A percentile compares a stretch with the other conserved stretches of the same genome.
These are phyloP conservation scores for Formica exsecta DNA, from an alignment of 1,140 invertebrate genomes.

Conservation along the genomic window DNA sequence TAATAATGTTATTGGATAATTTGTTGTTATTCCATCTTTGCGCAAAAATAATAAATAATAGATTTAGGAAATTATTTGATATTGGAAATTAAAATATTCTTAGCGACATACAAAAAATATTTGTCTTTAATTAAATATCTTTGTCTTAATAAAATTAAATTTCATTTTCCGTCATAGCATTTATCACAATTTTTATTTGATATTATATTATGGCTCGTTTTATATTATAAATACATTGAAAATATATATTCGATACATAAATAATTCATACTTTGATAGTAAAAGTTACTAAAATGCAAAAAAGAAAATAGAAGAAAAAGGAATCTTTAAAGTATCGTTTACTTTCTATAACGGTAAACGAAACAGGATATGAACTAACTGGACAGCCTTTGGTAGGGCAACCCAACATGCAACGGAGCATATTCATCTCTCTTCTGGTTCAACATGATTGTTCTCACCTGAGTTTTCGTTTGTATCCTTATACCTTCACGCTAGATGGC, in stretches of 20 bases:
- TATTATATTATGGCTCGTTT: neutral
- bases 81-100: neutral
- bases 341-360: neutral
- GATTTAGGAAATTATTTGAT: neutral
- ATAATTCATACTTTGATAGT: neutral
- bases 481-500: conserved; percentile 64
- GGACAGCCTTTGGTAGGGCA: conserved; percentile 58
- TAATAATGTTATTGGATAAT: neutral
- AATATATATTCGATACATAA: neutral
- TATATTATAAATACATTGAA: neutral
- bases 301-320: neutral
- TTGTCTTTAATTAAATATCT: neutral
- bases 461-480: conserved; percentile 4
- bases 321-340: neutral
- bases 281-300: neutral
- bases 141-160: neutral
- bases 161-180: neutral
- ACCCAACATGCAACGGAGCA: conserved; percentile 69
- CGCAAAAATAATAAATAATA: conserved; percentile 6
- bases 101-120: neutral
- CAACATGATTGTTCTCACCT: conserved; percentile 44
- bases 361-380: neutral
- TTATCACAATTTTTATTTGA: conserved; percentile 15
- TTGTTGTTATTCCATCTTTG: neutral
- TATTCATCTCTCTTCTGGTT: neutral